phyloP scores from a whole-genome alignment of 2,113 vertebrate genomes.

The Engraulis encrasicolus region DNA sequence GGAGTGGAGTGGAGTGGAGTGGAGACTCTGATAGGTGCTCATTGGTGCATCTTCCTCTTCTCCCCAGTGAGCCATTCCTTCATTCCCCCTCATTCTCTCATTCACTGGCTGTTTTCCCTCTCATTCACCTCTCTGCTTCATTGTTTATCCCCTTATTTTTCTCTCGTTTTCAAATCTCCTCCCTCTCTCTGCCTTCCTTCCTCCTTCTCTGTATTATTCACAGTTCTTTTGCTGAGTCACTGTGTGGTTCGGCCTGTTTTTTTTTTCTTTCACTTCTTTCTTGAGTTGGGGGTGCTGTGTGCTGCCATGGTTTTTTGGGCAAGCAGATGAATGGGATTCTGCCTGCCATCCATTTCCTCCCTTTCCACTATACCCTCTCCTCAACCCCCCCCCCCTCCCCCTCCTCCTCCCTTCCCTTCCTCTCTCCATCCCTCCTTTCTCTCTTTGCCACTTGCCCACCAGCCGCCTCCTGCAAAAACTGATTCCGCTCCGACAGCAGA shows the following conservation, averaged over 20 bases:
- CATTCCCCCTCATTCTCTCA: neutral
- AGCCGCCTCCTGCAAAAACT: neutral
- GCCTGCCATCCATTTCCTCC: slow-evolving; percentile 42
- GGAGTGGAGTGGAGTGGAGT: too few relatives aligned
- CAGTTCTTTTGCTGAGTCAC: neutral
- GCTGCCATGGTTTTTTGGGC: neutral
- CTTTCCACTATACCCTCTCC: too few relatives aligned
- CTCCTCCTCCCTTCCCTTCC: too few relatives aligned
- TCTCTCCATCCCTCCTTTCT: too few relatives aligned
- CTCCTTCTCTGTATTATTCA: neutral
- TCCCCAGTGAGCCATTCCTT: slow-evolving; percentile 16
- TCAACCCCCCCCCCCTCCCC: neutral
- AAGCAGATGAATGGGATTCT: neutral
- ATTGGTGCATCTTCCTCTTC: slow-evolving; percentile 15
- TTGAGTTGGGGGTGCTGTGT: neutral
- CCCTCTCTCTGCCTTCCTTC: slow-evolving; percentile 4
- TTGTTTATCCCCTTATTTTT: neutral
- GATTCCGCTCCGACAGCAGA: neutral
- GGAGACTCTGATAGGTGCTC: neutral
- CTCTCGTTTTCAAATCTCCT: neutral
- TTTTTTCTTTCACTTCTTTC: neutral
- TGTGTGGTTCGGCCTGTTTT: neutral
- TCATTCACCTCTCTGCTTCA: neutral
- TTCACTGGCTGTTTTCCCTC: neutral
- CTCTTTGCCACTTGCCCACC: neutral